phyloP scores from a whole-genome alignment of 2,797 vertebrate species.

The Cossypha niveicapilla region DNA sequence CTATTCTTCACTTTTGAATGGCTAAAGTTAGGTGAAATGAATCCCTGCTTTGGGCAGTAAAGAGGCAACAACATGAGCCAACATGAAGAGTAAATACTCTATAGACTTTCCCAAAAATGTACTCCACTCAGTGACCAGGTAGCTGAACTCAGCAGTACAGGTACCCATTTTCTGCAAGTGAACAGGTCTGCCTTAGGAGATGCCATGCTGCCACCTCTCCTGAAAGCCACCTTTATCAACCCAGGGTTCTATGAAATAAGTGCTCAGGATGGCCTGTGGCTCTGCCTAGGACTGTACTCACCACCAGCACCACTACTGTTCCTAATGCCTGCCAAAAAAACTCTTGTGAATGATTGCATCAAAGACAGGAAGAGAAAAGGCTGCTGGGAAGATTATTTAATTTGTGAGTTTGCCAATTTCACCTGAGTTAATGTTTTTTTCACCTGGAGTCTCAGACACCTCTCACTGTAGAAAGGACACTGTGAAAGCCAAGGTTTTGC shows the following conservation, averaged over 20 bases:
- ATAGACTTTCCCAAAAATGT: neutral
- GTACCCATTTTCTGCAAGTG: neutral
- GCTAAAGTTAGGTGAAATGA: neutral
- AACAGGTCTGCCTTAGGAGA: neutral
- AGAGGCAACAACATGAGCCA: neutral
- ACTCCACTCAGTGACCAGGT: neutral
- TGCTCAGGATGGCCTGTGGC: no score
- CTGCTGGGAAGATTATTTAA: neutral
- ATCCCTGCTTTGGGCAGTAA: neutral
- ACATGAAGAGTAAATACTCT: neutral
- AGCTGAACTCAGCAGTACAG: neutral
- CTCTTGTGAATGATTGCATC: neutral
- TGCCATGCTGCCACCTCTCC: neutral
- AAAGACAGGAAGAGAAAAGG: neutral
- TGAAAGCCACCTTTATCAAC: neutral
- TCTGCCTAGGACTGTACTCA: neutral
- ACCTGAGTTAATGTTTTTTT: rapidly evolving
- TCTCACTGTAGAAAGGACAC: neutral
- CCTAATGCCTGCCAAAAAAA: neutral
- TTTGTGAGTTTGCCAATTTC: neutral
- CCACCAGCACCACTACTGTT: neutral
- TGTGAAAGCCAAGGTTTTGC: neutral
- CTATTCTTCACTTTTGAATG: neutral
- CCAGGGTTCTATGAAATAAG: neutral
- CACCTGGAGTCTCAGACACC: neutral